Evolutionary conservation across 92 coral and sea anemone genomes (phyloP).

Genomic region (Zoanthus sansibaricus): DNA sequence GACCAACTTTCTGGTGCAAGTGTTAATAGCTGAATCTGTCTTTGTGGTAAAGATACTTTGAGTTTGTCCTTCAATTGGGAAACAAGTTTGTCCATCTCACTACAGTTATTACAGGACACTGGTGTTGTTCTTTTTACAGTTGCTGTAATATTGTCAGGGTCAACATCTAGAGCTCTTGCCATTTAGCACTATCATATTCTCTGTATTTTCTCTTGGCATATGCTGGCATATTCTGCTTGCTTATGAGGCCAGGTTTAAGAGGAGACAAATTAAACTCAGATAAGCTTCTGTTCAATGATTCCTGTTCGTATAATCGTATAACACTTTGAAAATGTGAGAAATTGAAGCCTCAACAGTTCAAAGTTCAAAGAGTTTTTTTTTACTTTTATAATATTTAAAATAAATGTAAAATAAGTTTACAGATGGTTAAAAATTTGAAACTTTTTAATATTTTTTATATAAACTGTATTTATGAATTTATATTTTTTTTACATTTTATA

Average conservation of each 20-base stretch:
- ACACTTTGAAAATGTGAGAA: neutral
- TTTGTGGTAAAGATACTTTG: neutral
- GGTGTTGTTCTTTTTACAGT: neutral
- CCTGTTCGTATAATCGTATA: neutral
- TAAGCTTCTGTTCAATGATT: neutral
- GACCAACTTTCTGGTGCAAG: slow-evolving; percentile 48
- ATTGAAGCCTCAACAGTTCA: too few relatives aligned
- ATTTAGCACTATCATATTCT: neutral
- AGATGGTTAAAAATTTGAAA: too few relatives aligned
- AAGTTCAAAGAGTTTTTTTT: too few relatives aligned
- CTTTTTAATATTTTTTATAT: too few relatives aligned
- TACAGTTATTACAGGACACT: neutral
- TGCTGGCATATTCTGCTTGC: slow-evolving; percentile 9
- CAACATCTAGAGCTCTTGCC: slow-evolving; percentile 1
- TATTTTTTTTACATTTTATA: too few relatives aligned
- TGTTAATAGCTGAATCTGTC: neutral
- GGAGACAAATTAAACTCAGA: neutral
- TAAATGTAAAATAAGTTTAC: too few relatives aligned
- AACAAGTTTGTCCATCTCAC: slow-evolving; percentile 10
- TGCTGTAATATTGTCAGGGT: neutral
- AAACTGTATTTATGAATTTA: too few relatives aligned
- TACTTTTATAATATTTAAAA: too few relatives aligned
- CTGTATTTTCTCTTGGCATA: slow-evolving; percentile 12
- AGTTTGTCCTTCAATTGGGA: neutral
- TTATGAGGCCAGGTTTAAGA: neutral